Base-by-base conservation (phyloP, 2,888 invertebrate species). In the Ypsolopha sequella region DNA sequence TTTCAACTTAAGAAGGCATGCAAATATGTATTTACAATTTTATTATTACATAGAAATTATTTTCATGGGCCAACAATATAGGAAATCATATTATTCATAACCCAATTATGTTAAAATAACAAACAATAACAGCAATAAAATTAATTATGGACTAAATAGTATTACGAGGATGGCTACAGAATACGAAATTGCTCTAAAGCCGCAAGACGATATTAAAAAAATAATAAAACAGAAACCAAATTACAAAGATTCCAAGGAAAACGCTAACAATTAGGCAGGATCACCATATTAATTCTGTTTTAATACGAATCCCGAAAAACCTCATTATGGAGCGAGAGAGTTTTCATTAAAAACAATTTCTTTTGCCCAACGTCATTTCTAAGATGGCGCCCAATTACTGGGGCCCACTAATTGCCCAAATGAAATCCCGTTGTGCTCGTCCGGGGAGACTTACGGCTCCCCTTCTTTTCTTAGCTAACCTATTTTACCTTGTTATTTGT, bases 331-430 rank as follows among this genome's bases (percentile, higher is more conserved):
- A 48, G 53, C 39, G 52, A 45, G 39, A 52, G 53, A 44, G 71
- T 73, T 74, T 74, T 74, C 73, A 72, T 76, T 73, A 70, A 74
- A 74, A 73, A 73, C 73, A 74, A 73, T 74, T 70, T 67, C 68
- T 64, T 57, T 45, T 56, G 51, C 63, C 58, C 62, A 63, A 59
- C 65, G 65, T 65, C 66, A 65, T 72, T 71, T 64, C 64, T 65
- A 61, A 65, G 72, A 72, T 70, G 72, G 68, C 61, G 59, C 61
- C 68, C 69, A 73, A 74, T 74, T 74, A 74, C 71, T 65, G 62
- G 66, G 56, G 57, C 14, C 57, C 63, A 61, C 69, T 73, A 70
- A 74, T 73, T 68, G 70, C 65, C 63, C 60, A 63, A 66, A 68
- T 64, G 64, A 70, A 73, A 70, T 70, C 34, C 33, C 43, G 46